phyloP scores from a whole-genome alignment of 1,140 invertebrate species.

The Atopsyche davidsoni region DNA sequence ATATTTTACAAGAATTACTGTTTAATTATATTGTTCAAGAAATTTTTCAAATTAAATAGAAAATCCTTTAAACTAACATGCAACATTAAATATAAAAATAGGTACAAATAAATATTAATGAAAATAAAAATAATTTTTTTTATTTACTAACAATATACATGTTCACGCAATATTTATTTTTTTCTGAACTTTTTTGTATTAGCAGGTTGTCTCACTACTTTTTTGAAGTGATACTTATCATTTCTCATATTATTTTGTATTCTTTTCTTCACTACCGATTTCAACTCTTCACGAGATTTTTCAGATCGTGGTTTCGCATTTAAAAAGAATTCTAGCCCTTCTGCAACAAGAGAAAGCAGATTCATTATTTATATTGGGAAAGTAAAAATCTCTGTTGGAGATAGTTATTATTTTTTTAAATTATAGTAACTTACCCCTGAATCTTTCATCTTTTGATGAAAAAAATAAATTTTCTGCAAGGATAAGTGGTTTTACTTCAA shows the following conservation, averaged over 20 bases:
- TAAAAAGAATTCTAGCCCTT: conserved; percentile 53
- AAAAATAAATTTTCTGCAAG: conserved; percentile 52
- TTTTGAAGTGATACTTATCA: conserved; percentile 31
- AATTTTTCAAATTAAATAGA: no score
- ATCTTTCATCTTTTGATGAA: conserved; percentile 45
- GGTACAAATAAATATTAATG: no score
- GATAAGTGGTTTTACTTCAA: conserved; percentile 35
- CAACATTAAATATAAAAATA: no score
- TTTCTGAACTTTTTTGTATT: conserved; percentile 18
- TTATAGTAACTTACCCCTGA: conserved; percentile 45
- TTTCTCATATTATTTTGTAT: conserved; percentile 54
- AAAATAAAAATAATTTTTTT: no score
- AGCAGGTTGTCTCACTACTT: conserved; percentile 11
- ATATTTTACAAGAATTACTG: no score
- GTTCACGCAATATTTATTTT: conserved; percentile 11
- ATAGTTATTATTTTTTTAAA: conserved; percentile 10
- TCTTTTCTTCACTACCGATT: conserved; percentile 54
- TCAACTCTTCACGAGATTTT: conserved; percentile 48
- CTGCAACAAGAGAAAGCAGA: conserved; percentile 40
- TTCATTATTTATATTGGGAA: conserved; percentile 17
- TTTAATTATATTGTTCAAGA: no score
- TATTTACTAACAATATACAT: no score
- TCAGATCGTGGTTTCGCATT: conserved; percentile 34
- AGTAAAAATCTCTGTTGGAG: conserved; percentile 2
- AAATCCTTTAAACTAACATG: no score